Evolutionary conservation across 2,888 invertebrate species (phyloP), one percentile per base, ranked within the genome.

Genomic region (Epistrophe grossulariae): DNA sequence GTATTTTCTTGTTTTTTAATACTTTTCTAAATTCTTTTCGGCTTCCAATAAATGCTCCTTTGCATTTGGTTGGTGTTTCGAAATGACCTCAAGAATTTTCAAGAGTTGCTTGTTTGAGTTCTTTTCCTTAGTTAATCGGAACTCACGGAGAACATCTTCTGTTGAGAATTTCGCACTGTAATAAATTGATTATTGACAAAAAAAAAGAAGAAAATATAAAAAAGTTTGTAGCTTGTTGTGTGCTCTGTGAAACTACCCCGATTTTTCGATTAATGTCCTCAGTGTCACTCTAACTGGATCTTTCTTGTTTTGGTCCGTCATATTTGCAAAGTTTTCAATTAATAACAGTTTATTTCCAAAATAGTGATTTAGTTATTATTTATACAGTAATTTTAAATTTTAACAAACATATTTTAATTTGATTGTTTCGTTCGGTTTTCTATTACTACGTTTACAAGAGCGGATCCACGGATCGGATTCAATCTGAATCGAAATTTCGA

Each of bases 111-210:
- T 79, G 52, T 90, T 89, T 17, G 91, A 89, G 4, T 90, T 90
- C 55, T 90, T 91, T 15, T 91, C 91, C 66, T 89, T 90, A 4
- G 92, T 91, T 52, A 89, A 89, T 1, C 91, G 91, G 88, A 92
- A 93, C 48, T 91, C 91, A 0, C 90, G 89, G 7, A 92, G 57
- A 17, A 92, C 91, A 72, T 89, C 89, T 13, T 92, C 93, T 4
- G 91, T 88, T 10, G 91, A 90, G 52, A 91, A 91, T 24, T 89
- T 89, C 11, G 92, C 89, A 74, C 92, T 93, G 89, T 28, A 24
- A 55, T 48, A 71, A 52, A 81, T 80, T 11, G 28, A 55, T 19
- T 19, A 8, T n/a, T 15, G 9, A 17, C 13, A 10, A 28, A 15
- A 60, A n/a, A 17, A 3, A 19, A n/a, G n/a, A 40, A 31, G 5